phyloP scores from a whole-genome alignment of 2,113 vertebrate genomes.

The Pristiophorus japonicus region DNA sequence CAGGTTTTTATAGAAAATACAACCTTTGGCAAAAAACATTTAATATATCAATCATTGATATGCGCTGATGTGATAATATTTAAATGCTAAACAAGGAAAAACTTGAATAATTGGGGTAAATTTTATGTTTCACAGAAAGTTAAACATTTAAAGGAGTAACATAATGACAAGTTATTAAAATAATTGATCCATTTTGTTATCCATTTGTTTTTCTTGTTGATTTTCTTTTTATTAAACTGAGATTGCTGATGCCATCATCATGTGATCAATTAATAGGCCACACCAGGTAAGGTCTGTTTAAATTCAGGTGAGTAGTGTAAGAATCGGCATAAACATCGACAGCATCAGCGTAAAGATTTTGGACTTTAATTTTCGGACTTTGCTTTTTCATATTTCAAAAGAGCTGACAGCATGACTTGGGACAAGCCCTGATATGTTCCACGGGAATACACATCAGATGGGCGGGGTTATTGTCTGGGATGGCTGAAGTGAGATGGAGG shows the following conservation, averaged over 20 bases:
- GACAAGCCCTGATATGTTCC: too few species aligned
- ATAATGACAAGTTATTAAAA: background rate
- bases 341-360: too few species aligned
- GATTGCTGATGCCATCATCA: background rate
- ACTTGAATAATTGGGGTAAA: background rate
- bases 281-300: background rate
- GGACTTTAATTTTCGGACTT: too few species aligned
- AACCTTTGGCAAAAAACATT: background rate
- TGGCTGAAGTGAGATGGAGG: too few species aligned
- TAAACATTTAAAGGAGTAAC: background rate
- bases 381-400: too few species aligned
- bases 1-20: background rate
- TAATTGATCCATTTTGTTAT: background rate
- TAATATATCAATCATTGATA: background rate
- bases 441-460: too few species aligned
- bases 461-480: too few species aligned
- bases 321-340: too few species aligned
- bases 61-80: background rate
- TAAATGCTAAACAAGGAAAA: background rate
- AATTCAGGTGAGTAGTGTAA: background rate
- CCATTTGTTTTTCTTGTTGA: background rate
- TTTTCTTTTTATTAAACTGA: background rate
- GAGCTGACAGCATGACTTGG: too few species aligned
- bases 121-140: background rate
- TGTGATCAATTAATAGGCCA: background rate